Conservation (phyloP, 2,888 invertebrate species). For the Harpalus rufipes region DNA sequence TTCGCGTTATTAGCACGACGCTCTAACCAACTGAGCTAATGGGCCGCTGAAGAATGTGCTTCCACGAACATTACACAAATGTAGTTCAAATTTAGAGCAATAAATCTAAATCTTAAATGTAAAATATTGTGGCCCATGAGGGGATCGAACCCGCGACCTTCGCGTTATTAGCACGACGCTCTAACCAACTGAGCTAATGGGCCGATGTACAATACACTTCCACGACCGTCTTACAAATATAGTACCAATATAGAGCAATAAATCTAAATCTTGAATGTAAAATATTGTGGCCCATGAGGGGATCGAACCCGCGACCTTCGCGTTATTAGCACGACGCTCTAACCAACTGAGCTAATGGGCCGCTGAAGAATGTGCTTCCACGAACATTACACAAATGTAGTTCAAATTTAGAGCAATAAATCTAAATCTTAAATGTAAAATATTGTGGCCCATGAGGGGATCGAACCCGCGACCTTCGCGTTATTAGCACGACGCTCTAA, state of each 20-base stretch:
- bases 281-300: constrained; percentile 82
- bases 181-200: constrained; percentile 88
- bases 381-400: too few species aligned
- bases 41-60: too few species aligned
- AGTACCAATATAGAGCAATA: not conserved
- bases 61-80: too few species aligned
- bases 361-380: too few species aligned
- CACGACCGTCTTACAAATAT: too few species aligned
- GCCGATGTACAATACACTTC: too few species aligned
- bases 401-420: too few species aligned
- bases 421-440: not conserved
- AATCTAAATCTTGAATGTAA: not conserved
- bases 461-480: constrained; percentile 88
- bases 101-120: too few species aligned
- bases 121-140: constrained; percentile 81
- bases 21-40: constrained; percentile 88
- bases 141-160: constrained; percentile 88
- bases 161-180: constrained; percentile 89
- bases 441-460: constrained; percentile 84
- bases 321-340: constrained; percentile 89
- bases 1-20: constrained; percentile 89
- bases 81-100: too few species aligned
- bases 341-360: constrained; percentile 88
- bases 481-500: constrained; percentile 89
- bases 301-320: constrained; percentile 88